Conservation (phyloP, 2,797 vertebrate species). For the Crax fasciolata region DNA sequence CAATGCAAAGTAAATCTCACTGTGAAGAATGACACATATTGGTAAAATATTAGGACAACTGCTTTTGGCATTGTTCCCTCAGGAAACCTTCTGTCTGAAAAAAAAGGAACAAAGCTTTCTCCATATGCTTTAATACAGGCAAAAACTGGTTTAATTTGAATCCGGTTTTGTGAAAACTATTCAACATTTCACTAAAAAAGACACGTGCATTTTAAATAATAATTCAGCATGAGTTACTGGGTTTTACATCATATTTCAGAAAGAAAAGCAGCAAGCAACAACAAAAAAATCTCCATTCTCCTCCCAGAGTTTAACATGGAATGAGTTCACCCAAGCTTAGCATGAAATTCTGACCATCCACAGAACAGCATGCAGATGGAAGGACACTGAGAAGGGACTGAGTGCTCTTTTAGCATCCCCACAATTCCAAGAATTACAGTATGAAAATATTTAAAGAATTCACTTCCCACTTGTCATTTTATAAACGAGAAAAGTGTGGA, state of each 20-base stretch:
- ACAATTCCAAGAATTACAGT: constrained; percentile 42
- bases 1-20: constrained; percentile 24
- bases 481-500: constrained; percentile 28
- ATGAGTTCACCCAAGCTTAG: background rate
- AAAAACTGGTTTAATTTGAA: constrained; percentile 7
- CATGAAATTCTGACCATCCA: background rate
- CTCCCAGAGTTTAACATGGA: background rate
- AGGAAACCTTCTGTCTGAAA: constrained; percentile 30
- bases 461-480: constrained; percentile 41
- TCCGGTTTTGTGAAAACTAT: constrained; percentile 12
- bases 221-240: background rate
- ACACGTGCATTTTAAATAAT: background rate
- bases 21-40: background rate
- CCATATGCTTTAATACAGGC: background rate
- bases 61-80: background rate
- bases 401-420: constrained; percentile 9
- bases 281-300: background rate
- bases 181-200: constrained; percentile 14
- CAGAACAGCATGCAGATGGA: background rate
- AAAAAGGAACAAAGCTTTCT: background rate
- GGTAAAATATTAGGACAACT: constrained; percentile 30
- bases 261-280: background rate
- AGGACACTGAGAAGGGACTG: background rate
- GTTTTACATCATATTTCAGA: background rate
- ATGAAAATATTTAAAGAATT: constrained; percentile 67